Percentiles rank a stretch among this genome's conserved stretches.
These are phyloP conservation scores for Tetrax tetrax DNA, from an alignment of 2,113 vertebrate species.

Conservation along the genomic window DNA sequence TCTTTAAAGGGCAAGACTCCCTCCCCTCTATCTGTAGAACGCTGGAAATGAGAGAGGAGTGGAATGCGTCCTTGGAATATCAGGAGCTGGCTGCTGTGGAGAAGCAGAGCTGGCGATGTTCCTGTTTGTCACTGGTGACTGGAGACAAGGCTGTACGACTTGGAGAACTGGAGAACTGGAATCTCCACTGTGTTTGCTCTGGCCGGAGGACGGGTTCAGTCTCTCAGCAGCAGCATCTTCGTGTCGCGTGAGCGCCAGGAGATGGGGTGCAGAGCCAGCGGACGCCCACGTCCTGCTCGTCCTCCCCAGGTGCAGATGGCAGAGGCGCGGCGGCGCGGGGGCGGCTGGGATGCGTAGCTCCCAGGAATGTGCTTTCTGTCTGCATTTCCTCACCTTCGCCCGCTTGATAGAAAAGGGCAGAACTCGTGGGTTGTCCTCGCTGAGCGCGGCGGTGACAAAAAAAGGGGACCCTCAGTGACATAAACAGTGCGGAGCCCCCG, in stretches of 20 bases:
- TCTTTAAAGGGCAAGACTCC: background rate
- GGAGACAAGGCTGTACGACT: background rate
- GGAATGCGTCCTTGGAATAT: background rate
- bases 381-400: background rate
- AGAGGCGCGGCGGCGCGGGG: background rate
- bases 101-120: background rate
- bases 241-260: background rate
- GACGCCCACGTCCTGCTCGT: background rate
- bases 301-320: background rate
- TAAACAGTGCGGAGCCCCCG: background rate
- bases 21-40: background rate
- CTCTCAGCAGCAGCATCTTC: background rate
- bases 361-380: background rate
- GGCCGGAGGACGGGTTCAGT: fast-evolving
- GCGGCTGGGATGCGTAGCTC: background rate
- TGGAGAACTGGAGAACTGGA: background rate
- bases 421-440: background rate
- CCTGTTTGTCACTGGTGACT: background rate
- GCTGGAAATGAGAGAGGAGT: background rate
- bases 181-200: fast-evolving
- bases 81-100: background rate
- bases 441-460: background rate
- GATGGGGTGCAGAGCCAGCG: background rate
- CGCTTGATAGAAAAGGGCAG: background rate
- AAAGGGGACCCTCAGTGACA: background rate